A percentile compares a stretch with the other conserved stretches of the same genome.
Evolutionary conservation across 2,797 vertebrate species (phyloP).

Genomic region (Myotis planiceps): DNA sequence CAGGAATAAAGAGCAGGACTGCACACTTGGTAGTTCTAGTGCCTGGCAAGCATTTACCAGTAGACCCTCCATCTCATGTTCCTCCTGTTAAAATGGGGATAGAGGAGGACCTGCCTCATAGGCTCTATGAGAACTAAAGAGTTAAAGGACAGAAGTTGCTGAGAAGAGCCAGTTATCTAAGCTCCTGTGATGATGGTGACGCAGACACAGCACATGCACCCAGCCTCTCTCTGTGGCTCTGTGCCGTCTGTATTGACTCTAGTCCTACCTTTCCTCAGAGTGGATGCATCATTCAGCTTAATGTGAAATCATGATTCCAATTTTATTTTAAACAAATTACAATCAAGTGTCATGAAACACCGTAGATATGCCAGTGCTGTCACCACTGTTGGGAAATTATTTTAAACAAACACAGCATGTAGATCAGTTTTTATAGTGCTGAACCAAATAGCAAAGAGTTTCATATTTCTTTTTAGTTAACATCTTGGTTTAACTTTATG

Average conservation of each 20-base stretch:
- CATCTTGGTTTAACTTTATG: neutral
- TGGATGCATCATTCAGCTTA: neutral
- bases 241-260: too few species aligned
- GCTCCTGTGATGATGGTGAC: too few species aligned
- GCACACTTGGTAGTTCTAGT: neutral
- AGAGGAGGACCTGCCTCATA: rapidly evolving
- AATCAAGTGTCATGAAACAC: too few species aligned
- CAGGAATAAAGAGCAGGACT: neutral
- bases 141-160: neutral
- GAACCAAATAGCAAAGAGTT: neutral
- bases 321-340: neutral
- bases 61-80: neutral
- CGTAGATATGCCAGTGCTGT: neutral
- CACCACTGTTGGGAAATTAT: neutral
- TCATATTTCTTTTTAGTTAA: neutral
- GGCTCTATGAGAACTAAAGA: neutral
- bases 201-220: rapidly evolving
- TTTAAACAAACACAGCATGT: neutral
- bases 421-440: neutral
- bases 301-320: neutral
- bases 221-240: neutral
- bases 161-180: neutral
- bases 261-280: neutral
- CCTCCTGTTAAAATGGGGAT: neutral
- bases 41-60: neutral